Percentiles rank a stretch among this genome's conserved stretches.
Evolutionary conservation across 1,140 invertebrate species (phyloP).

Genomic region (Phymorhynchus buccinoides): DNA sequence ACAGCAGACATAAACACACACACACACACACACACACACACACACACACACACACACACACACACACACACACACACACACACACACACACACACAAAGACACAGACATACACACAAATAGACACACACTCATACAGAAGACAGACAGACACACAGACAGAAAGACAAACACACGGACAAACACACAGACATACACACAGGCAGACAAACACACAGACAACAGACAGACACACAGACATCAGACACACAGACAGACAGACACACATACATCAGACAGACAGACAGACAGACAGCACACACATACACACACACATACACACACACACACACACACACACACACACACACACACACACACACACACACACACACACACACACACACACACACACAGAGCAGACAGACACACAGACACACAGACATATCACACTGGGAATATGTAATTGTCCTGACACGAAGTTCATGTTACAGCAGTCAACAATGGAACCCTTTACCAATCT

Average conservation of each 20-base stretch:
- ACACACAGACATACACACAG: not conserved
- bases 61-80: too few species aligned
- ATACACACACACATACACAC: not conserved
- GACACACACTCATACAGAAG: not conserved
- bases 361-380: not conserved
- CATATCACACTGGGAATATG: too few species aligned
- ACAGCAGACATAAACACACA: too few species aligned
- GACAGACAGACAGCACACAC: too few species aligned
- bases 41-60: not conserved
- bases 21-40: not conserved
- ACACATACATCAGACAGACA: not conserved
- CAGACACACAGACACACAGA: not conserved
- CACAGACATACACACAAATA: not conserved
- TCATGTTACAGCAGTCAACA: too few species aligned
- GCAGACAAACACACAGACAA: not conserved
- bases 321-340: not conserved
- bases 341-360: not conserved
- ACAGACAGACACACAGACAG: not conserved
- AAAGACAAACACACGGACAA: not conserved
- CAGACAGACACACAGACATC: not conserved
- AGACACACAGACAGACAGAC: not conserved
- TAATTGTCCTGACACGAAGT: too few species aligned
- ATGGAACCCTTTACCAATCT: too few species aligned
- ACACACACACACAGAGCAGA: too few species aligned
- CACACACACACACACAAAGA: not conserved